phyloP scores from a whole-genome alignment of 2,888 invertebrate genomes.

The Drosophila subsilvestris region DNA sequence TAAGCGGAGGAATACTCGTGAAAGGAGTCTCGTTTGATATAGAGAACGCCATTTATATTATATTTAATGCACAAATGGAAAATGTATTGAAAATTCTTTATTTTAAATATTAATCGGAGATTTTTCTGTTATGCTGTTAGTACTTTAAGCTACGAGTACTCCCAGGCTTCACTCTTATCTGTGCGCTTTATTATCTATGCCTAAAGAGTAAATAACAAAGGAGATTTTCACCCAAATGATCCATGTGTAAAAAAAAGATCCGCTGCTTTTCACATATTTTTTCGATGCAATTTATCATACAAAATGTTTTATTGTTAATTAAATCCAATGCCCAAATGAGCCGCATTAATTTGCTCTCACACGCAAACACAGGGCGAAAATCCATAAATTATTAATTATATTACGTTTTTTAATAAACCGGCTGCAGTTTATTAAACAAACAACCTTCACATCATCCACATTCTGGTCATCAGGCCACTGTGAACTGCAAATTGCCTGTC shows the following conservation, averaged over 20 bases:
- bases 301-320: conserved; percentile 65
- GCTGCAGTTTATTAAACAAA: conserved; percentile 69
- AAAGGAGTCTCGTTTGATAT: neutral
- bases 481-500: conserved; percentile 35
- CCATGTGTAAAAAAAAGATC: conserved; percentile 1
- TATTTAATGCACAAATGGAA: conserved; percentile 1
- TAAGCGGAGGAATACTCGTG: no score
- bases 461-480: neutral
- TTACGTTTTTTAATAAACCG: conserved; percentile 45
- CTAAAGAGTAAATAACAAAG: conserved; percentile 26
- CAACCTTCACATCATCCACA: conserved; percentile 8
- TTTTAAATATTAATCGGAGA: neutral
- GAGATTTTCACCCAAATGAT: conserved; percentile 23
- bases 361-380: neutral
- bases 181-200: neutral
- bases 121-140: neutral
- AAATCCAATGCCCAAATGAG: conserved; percentile 62
- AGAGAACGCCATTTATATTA: neutral
- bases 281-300: conserved; percentile 25
- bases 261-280: conserved; percentile 21
- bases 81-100: neutral
- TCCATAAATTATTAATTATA: conserved; percentile 64
- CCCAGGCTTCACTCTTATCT: neutral
- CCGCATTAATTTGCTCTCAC: conserved; percentile 26
- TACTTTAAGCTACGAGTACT: neutral